A percentile compares a stretch with the other conserved stretches of the same genome.
Conservation (phyloP, 1,140 invertebrate species). For the Drosophila kikkawai region DNA sequence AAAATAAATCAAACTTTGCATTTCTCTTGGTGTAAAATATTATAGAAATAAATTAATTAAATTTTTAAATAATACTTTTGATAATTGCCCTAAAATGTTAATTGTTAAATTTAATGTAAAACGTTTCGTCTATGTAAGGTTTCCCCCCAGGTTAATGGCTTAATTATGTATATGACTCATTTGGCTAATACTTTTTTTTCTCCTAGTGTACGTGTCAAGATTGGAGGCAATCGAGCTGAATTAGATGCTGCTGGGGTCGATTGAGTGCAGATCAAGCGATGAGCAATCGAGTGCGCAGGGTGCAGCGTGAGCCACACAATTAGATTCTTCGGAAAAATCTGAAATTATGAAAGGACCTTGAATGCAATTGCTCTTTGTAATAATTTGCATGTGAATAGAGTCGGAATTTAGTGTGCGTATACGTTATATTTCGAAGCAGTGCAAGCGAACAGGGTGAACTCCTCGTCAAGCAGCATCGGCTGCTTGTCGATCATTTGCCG, state of each 20-base stretch:
- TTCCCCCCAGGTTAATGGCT: conserved; percentile 1
- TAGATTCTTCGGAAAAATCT: conserved; percentile 47
- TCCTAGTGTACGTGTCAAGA: conserved; percentile 47
- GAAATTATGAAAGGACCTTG: conserved; percentile 48
- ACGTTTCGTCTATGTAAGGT: neutral
- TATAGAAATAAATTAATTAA: neutral
- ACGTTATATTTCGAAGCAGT: conserved; percentile 12
- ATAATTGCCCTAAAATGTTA: neutral
- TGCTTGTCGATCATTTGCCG: conserved; percentile 17
- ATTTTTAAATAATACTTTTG: neutral
- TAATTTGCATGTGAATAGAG: conserved; percentile 41
- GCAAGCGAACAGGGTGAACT: conserved; percentile 8
- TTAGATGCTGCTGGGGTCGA: conserved; percentile 57
- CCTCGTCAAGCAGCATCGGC: conserved; percentile 15
- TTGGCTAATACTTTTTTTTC: neutral
- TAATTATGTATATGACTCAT: conserved; percentile 4
- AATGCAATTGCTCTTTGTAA: conserved; percentile 37
- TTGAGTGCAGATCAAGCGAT: conserved; percentile 62
- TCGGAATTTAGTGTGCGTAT: conserved; percentile 25
- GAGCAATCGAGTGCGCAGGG: conserved; percentile 48
- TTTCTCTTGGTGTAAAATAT: conserved; percentile 1
- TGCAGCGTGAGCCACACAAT: conserved; percentile 42
- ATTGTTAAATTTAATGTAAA: conserved; percentile 3
- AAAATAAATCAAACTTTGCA: no score
- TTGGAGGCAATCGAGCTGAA: conserved; percentile 64